phyloP scores from a whole-genome alignment of 37 sponge, comb jelly and placozoan genomes.

The Ianthella basta region DNA sequence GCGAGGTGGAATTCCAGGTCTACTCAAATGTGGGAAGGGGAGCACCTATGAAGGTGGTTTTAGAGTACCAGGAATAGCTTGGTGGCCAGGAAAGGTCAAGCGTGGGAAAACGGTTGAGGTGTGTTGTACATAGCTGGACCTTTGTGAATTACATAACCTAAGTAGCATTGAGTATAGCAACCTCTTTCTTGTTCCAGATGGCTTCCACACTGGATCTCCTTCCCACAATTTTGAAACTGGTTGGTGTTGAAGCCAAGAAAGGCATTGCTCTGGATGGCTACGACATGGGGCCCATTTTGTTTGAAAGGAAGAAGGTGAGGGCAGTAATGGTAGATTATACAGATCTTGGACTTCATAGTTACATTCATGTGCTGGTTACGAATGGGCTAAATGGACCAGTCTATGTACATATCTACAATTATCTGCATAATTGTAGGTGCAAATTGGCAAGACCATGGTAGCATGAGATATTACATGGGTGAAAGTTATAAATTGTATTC shows the following conservation, averaged over 20 bases:
- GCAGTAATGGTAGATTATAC: too few relatives aligned
- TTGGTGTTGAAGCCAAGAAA: constrained; percentile 33
- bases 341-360: too few relatives aligned
- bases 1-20: constrained; percentile 80
- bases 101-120: constrained; percentile 66
- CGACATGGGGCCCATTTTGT: constrained; percentile 62
- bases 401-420: too few relatives aligned
- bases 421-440: constrained; percentile 7
- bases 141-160: too few relatives aligned
- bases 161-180: too few relatives aligned
- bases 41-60: constrained; percentile 82
- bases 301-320: constrained; percentile 16
- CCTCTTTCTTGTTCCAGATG: constrained; percentile 40
- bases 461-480: not conserved
- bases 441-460: not conserved
- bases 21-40: constrained; percentile 79
- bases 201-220: constrained; percentile 63
- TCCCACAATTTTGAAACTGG: constrained; percentile 63
- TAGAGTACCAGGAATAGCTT: constrained; percentile 82
- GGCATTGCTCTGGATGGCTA: constrained; percentile 51
- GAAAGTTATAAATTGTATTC: not conserved
- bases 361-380: too few relatives aligned
- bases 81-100: constrained; percentile 79
- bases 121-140: too few relatives aligned
- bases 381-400: too few relatives aligned